Percentiles rank a stretch among this genome's conserved stretches.
phyloP scores from a whole-genome alignment of 2,888 invertebrate species.

The Diplolepis rosae region DNA sequence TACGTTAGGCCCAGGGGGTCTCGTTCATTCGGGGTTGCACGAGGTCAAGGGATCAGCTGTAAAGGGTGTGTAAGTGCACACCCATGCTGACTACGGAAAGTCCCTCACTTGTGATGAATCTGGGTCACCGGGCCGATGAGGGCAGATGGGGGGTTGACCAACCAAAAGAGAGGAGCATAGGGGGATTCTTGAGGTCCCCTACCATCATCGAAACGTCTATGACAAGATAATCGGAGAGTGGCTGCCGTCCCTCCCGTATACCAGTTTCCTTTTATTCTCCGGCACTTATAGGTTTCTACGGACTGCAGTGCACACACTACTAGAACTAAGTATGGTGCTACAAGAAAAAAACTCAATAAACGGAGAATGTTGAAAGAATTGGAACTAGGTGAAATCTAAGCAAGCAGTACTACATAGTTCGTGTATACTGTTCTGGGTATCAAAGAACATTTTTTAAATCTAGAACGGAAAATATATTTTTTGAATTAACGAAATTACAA shows the following conservation, averaged over 20 bases:
- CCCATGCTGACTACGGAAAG: constrained; percentile 47
- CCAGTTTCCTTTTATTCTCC: background rate
- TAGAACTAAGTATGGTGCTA: no score
- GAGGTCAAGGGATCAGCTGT: constrained; percentile 69
- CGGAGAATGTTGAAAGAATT: no score
- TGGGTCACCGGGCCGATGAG: constrained; percentile 72
- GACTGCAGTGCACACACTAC: no score
- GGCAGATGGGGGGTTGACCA: constrained; percentile 69
- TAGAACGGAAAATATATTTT: no score
- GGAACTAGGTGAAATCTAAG: no score
- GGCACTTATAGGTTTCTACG: no score
- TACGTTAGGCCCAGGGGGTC: constrained; percentile 56
- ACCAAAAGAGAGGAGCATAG: constrained; percentile 32
- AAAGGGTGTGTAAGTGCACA: constrained; percentile 43
- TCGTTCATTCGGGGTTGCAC: constrained; percentile 62
- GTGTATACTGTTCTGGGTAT: no score
- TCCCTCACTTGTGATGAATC: constrained; percentile 56
- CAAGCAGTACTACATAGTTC: no score
- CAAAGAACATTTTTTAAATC: no score
- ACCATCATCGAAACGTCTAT: constrained; percentile 60
- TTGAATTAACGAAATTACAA: no score
- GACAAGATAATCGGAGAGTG: constrained; percentile 66
- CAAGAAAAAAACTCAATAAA: no score
- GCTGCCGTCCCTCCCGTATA: constrained; percentile 16
- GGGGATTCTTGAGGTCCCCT: constrained; percentile 24